A percentile compares a stretch with the other conserved stretches of the same genome.
Evolutionary conservation across 2,113 vertebrate species (phyloP).

Genomic region (Abramis brama): DNA sequence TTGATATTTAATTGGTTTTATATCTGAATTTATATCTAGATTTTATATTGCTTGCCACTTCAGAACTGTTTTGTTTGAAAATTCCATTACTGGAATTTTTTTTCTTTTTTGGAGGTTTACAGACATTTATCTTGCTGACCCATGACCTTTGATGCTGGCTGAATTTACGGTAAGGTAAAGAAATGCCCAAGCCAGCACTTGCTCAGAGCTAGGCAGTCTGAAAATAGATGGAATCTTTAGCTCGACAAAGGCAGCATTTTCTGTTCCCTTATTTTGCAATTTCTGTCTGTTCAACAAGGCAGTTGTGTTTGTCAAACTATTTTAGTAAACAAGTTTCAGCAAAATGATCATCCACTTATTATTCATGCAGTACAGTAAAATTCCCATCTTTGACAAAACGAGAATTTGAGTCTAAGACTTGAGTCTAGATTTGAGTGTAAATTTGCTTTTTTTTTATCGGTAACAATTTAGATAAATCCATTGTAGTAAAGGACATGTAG

Average conservation of each 20-base stretch:
- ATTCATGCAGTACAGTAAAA: not conserved
- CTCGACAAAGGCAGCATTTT: slow-evolving; percentile 39
- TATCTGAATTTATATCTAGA: not conserved
- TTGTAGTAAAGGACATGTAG: too few relatives aligned
- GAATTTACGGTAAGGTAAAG: not conserved
- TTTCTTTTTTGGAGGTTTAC: not conserved
- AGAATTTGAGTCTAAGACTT: not conserved
- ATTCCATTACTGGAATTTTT: too few relatives aligned
- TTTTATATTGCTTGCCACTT: not conserved
- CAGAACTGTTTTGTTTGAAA: not conserved
- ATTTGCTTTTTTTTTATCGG: too few relatives aligned
- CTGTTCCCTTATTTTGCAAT: slow-evolving; percentile 43
- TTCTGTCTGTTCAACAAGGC: not conserved
- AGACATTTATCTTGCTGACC: not conserved
- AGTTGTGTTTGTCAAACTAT: slow-evolving; percentile 18
- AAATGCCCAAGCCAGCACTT: not conserved
- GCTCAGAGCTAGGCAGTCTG: not conserved
- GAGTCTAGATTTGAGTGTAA: not conserved
- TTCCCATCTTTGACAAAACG: not conserved
- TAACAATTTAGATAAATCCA: not conserved
- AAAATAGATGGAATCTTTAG: slow-evolving; percentile 33
- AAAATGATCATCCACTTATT: not conserved
- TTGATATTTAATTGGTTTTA: not conserved
- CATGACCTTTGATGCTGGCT: not conserved
- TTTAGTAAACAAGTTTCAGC: slow-evolving; percentile 19